Percentiles rank a stretch among this genome's conserved stretches.
Conservation (phyloP, 2,888 invertebrate genomes). For the Rhorus exstirpatorius region DNA sequence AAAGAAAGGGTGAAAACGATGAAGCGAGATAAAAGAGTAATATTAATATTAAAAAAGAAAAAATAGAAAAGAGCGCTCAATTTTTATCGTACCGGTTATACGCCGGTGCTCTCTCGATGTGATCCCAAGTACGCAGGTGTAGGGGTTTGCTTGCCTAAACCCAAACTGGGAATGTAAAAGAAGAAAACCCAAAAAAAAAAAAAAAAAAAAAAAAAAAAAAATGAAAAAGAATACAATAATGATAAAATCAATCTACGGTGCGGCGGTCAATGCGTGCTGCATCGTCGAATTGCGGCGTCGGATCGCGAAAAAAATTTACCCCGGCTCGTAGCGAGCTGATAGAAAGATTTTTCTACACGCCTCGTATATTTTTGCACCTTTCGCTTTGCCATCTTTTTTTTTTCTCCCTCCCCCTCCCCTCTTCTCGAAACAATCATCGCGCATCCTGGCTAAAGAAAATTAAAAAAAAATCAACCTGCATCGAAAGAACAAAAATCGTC, state of each 20-base stretch:
- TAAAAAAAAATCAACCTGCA: background rate
- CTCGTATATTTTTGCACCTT: too few relatives aligned
- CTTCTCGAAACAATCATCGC: constrained; percentile 9
- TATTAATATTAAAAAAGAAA: constrained; percentile 42
- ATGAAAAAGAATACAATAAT: constrained; percentile 16
- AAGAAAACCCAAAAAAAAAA: constrained; percentile 15
- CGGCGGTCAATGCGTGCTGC: too few relatives aligned
- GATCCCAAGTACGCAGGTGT: constrained; percentile 63
- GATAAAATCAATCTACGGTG: constrained; percentile 30
- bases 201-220: constrained; percentile 21
- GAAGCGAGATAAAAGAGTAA: constrained; percentile 55
- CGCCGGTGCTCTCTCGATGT: constrained; percentile 64
- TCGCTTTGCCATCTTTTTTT: constrained; percentile 29
- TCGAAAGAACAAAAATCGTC: constrained; percentile 6
- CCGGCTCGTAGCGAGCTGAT: constrained; percentile 34
- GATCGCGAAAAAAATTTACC: constrained; percentile 47
- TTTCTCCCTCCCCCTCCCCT: constrained; percentile 9
- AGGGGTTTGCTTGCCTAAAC: constrained; percentile 68
- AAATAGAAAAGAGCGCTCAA: constrained; percentile 70
- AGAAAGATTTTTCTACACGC: constrained; percentile 62
- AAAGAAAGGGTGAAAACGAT: constrained; percentile 25
- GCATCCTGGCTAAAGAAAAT: background rate
- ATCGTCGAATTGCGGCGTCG: constrained; percentile 57
- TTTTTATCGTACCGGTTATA: constrained; percentile 69
- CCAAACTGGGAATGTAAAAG: constrained; percentile 46